Evolutionary conservation across 92 coral and sea anemone genomes (phyloP), one percentile per base, ranked within the genome.

Genomic region (Zoanthus gigantus): DNA sequence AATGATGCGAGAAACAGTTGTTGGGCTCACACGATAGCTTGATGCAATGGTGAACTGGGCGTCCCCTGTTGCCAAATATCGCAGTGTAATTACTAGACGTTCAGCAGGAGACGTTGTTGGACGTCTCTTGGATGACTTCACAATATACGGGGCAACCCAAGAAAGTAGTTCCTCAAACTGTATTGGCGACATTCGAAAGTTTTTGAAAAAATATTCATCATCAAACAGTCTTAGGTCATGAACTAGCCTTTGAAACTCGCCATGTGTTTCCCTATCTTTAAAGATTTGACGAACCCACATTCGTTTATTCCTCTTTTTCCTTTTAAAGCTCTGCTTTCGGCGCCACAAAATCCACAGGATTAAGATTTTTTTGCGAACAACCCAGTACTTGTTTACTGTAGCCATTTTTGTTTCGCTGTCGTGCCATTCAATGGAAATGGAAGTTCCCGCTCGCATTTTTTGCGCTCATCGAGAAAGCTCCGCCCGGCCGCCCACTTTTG

Each of bases 151-250:
- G 18, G 66, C 66, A 58, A 58, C 66, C 66, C 66, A 14, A 58
- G 18, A 58, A 58, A 58, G 66, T 11, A 58, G 6, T 58, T 58
- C 66, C 66, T 58, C 18, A 58, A 58, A 58, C 1, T 58, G 66
- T 58, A 58, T 58, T 58, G n/a, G 66, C 23, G 66, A 58, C 66
- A 58, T 58, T 58, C 23, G 66, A 58, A 58, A 58, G 66, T 15
- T 58, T 58, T 15, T 58, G 23, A 84, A 84, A 72, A 84, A 84
- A 77, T 61, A 69, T 84, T 84, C 88, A 15, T 18, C 29, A 53
- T 84, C 81, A 72, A 80, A 84, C 79, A 84, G 71, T 23, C 65
- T 75, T 44, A 84, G 72, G 75, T 83, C 87, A 32, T 69, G 87
- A 16, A 71, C 87, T 54, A 83, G 73, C n/a, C 72, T 60, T 44